Base-by-base conservation (phyloP, 2,888 invertebrate species). In the Callimorpha dominula region DNA sequence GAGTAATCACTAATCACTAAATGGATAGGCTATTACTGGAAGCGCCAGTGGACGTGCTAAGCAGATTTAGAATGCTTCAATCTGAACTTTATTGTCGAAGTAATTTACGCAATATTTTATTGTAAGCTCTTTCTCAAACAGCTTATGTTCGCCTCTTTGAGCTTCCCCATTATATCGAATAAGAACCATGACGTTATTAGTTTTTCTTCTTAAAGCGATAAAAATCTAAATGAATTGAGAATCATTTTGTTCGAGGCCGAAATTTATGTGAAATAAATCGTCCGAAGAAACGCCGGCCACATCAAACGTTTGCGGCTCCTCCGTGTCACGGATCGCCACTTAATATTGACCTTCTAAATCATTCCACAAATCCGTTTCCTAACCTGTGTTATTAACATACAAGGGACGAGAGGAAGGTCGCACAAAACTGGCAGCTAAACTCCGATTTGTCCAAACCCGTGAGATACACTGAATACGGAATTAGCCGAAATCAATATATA, bases 211-310 rank as follows among this genome's bases (percentile, higher is more conserved):
- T 89, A 93, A 93, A 90, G 83, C 92, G 94, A 94, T 94, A 94
- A 92, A 92, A 85, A 95, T 95, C 94, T 93, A 88, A 94, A 94
- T 94, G 90, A 92, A 91, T 93, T 91, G 88, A 89, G 90, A 88
- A 91, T 88, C 90, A 88, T 90, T 92, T 88, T 87, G 89, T 91
- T 85, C 85, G 87, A 77, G 83, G 86, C 87, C 89, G 88, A 90
- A 90, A 86, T 93, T 93, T 93, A 92, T 93, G 91, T 91, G 92
- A 91, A 93, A 94, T 91, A 92, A 92, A 93, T 93, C 91, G 88
- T 84, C 85, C 80, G 88, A 87, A 85, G 87, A 86, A 88, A 84
- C 86, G 89, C 87, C 91, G 93, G 91, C 83, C 85, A 90, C 91
- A 90, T 94, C 94, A 94, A 94, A 93, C 86, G 88, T 79, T 76